A percentile compares a stretch with the other conserved stretches of the same genome.
Evolutionary conservation across 2,888 invertebrate species (phyloP).

Genomic region (Tenthredo distinguenda): DNA sequence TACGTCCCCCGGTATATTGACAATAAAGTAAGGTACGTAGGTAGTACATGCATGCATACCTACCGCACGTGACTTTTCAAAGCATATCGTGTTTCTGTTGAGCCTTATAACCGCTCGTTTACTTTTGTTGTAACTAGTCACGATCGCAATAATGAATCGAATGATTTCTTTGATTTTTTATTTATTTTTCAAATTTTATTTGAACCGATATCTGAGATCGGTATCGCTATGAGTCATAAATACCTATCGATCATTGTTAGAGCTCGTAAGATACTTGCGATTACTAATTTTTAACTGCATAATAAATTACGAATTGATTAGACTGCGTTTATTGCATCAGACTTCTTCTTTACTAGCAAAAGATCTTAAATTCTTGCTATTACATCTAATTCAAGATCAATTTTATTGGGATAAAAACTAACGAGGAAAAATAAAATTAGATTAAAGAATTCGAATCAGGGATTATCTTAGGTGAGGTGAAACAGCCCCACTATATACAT

Average conservation of each 20-base stretch:
- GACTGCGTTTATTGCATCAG: not conserved
- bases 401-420: not conserved
- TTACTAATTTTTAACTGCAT: not conserved
- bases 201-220: conserved; percentile 9
- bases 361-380: not conserved
- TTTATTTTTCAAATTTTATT: not conserved
- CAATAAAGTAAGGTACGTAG: not conserved
- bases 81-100: conserved; percentile 29
- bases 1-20: conserved; percentile 5
- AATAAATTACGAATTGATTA: not conserved
- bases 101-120: not conserved
- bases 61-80: conserved; percentile 34
- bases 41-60: not conserved
- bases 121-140: not conserved
- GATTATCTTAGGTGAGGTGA: not conserved
- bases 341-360: not conserved
- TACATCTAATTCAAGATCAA: not conserved
- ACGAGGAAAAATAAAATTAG: not conserved
- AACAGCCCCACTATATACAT: not conserved
- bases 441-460: not conserved
- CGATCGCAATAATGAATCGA: not conserved
- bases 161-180: not conserved
- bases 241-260: conserved; percentile 13
- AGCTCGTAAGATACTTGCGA: not conserved
- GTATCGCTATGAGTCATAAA: conserved; percentile 40